Evolutionary conservation across 2,113 vertebrate species (phyloP), one percentile per base, ranked within the genome.

Genomic region (Strigops habroptila): DNA sequence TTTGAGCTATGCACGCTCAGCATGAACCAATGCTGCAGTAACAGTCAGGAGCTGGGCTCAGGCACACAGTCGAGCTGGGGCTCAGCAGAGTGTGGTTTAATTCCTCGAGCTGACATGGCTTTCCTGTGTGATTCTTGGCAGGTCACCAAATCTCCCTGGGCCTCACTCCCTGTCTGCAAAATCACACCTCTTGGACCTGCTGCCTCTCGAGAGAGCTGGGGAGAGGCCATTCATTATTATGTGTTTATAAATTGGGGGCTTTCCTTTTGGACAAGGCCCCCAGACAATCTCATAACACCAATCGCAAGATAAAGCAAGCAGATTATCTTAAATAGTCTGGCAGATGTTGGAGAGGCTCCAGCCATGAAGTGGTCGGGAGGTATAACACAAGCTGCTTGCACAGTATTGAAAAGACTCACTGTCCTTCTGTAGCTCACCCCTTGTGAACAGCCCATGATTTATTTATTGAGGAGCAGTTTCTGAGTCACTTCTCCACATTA

Each of bases 121-220:
- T 96, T 97, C 93, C 95, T 96, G 80, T 96, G 86, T 97, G 92
- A 96, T 96, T 93, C 63, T 97, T 94, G 96, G 96, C 95, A 76
- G 41, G 85, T 86, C 60, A 88, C 92, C 96, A 96, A 88, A 89
- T 96, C 92, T 94, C 69, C 37, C 6, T 87, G 83, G 91, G 90
- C 91, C 88, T 96, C 92, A 59, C n/a, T 94, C 91, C 57, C 57
- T 86, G 88, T 84, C 93, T 96, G 82, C 77, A 89, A 87, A 96
- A 92, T 96, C 91, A 91, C 93, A 96, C 96, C 92, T 95, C 90
- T 79, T 0, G 8, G 86, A 96, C 86, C 92, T 83, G 73, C 88
- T 78, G 93, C 90, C 74, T 84, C 7, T 1, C 0, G 3, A 80
- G 64, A 75, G 86, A 75, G 85, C 52, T 44, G 60, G 27, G 88